Evolutionary conservation across 2,888 invertebrate genomes (phyloP), one percentile per base, ranked within the genome.

Genomic region (Tholera decimalis): DNA sequence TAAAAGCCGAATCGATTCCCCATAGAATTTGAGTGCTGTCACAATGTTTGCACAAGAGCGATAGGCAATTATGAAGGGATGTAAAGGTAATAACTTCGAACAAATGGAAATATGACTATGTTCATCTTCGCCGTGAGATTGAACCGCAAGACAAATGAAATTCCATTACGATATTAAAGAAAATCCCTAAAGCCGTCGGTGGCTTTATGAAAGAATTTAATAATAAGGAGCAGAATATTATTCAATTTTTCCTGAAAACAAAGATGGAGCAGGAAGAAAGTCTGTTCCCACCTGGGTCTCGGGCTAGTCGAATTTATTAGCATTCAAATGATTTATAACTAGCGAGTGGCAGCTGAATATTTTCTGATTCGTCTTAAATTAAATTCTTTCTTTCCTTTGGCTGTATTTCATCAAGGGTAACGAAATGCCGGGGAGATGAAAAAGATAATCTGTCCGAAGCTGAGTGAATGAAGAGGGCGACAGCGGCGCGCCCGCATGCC

Each of bases 251-350:
- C 88, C 84, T 85, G 86, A 91, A 93, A 93, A 93, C 91, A 92
- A 94, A 93, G 92, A 93, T 91, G 91, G 88, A 91, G 91, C 88
- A 89, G 89, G 91, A 92, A 90, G 90, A 92, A 93, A 92, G 92
- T 91, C 91, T 89, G 91, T 92, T 89, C 86, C 91, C 93, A 93
- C 93, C 94, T 93, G 93, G 90, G 90, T 88, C 89, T 90, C 87
- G 82, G 91, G 88, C 91, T 90, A 92, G 92, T 93, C 91, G 94
- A 94, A 95, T 94, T 95, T 94, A 95, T 95, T 95, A 95, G 94
- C 95, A 95, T 95, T 94, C 94, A 95, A 95, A 95, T 94, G 94
- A 95, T 95, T 95, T 94, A 95, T 95, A 95, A 95, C 94, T 94
- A 94, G 94, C 92, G 88, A 91, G 92, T 89, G 92, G 93, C 93